Evolutionary conservation across 2,888 invertebrate genomes (phyloP).

Genomic region (Orthosia gracilis): DNA sequence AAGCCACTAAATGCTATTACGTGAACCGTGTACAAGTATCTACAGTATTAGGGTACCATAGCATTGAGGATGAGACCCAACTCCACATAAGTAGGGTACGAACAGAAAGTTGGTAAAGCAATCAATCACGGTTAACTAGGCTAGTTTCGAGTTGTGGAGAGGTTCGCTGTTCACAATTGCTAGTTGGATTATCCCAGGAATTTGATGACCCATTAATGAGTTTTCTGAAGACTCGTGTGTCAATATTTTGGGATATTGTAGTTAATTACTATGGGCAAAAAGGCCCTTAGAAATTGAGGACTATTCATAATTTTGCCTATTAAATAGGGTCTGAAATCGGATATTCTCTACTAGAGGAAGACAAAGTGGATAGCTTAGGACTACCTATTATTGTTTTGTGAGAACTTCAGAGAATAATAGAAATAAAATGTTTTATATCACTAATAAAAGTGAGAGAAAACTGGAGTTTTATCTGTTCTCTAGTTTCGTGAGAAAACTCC

Average conservation of each 20-base stretch:
- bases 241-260: not conserved
- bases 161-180: constrained; percentile 24
- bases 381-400: not conserved
- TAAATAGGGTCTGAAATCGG: not conserved
- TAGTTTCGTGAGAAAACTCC: constrained; percentile 25
- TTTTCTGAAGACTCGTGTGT: not conserved
- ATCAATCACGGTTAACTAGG: constrained; percentile 59
- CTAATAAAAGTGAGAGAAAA: not conserved
- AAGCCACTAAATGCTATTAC: constrained; percentile 54
- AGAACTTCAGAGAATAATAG: not conserved
- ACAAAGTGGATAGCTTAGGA: not conserved
- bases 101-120: constrained; percentile 44
- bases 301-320: not conserved
- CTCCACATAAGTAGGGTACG: constrained; percentile 55
- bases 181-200: constrained; percentile 12
- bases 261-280: not conserved
- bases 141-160: constrained; percentile 35
- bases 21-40: constrained; percentile 18
- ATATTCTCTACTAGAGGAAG: not conserved
- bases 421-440: not conserved
- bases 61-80: constrained; percentile 29
- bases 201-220: constrained; percentile 32
- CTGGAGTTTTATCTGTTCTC: not conserved
- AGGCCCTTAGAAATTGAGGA: not conserved
- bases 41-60: constrained; percentile 6